A percentile compares a stretch with the other conserved stretches of the same genome.
Conservation (phyloP, 2,888 invertebrate species). For the Drepana falcataria region DNA sequence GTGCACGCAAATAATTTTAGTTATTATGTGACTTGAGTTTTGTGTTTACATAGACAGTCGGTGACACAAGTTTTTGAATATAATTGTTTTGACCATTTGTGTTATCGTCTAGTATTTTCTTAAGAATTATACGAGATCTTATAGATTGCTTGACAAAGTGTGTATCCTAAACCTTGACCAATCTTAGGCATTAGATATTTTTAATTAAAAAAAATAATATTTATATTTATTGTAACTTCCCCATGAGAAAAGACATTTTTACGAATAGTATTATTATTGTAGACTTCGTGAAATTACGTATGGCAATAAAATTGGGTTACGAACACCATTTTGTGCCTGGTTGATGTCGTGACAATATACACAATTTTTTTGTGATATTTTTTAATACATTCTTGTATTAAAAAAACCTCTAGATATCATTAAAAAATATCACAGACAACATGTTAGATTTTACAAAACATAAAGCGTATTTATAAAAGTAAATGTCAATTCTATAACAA, state of each 20-base stretch:
- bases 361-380: conserved; percentile 36
- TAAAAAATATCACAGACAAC: conserved; percentile 45
- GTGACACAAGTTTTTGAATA: background rate
- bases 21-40: background rate
- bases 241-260: conserved; percentile 76
- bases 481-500: conserved; percentile 71
- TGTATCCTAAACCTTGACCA: conserved; percentile 75
- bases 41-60: background rate
- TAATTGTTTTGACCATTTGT: background rate
- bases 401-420: conserved; percentile 14
- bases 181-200: conserved; percentile 60
- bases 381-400: conserved; percentile 19
- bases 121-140: conserved; percentile 26
- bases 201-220: conserved; percentile 49
- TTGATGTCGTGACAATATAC: conserved; percentile 64
- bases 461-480: conserved; percentile 48
- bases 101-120: conserved; percentile 20
- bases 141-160: conserved; percentile 36
- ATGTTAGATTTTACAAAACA: conserved; percentile 40
- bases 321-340: conserved; percentile 73
- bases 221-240: conserved; percentile 71
- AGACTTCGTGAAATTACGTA: conserved; percentile 66
- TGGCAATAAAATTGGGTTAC: conserved; percentile 72
- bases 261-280: conserved; percentile 79
- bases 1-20: background rate